phyloP scores from a whole-genome alignment of 2,888 invertebrate genomes.

The Cistogaster globosa region DNA sequence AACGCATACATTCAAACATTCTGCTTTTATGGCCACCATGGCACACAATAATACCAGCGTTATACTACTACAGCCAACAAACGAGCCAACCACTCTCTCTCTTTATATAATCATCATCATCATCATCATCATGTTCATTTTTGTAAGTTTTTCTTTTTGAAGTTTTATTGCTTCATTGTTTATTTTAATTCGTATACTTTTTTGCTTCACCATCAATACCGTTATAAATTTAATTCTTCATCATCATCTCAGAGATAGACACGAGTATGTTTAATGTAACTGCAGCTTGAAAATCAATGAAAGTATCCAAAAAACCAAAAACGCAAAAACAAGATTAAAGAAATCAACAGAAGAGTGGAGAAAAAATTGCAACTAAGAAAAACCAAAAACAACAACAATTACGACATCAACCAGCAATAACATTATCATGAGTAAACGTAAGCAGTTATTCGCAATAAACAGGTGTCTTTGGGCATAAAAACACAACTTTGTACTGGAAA shows the following conservation, averaged over 20 bases:
- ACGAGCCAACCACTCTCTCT: constrained; percentile 63
- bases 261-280: constrained; percentile 62
- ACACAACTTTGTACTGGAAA: constrained; percentile 35
- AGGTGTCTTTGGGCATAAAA: constrained; percentile 63
- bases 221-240: constrained; percentile 50
- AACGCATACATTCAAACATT: constrained; percentile 5
- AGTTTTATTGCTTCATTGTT: constrained; percentile 32
- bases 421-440: constrained; percentile 68
- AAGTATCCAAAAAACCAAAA: constrained; percentile 68
- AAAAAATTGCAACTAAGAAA: constrained; percentile 34
- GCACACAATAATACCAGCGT: constrained; percentile 36
- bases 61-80: constrained; percentile 30
- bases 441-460: constrained; percentile 53
- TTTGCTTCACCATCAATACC: constrained; percentile 64
- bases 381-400: constrained; percentile 15
- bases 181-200: constrained; percentile 38
- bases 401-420: constrained; percentile 62
- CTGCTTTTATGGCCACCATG: constrained; percentile 5
- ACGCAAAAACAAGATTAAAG: background rate
- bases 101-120: constrained; percentile 53
- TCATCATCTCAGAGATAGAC: constrained; percentile 28
- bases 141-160: constrained; percentile 42
- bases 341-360: constrained; percentile 26
- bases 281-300: constrained; percentile 66
- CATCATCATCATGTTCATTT: constrained; percentile 35